phyloP scores from a whole-genome alignment of 2,888 invertebrate genomes.

The Poecilobothrus nobilitatus region DNA sequence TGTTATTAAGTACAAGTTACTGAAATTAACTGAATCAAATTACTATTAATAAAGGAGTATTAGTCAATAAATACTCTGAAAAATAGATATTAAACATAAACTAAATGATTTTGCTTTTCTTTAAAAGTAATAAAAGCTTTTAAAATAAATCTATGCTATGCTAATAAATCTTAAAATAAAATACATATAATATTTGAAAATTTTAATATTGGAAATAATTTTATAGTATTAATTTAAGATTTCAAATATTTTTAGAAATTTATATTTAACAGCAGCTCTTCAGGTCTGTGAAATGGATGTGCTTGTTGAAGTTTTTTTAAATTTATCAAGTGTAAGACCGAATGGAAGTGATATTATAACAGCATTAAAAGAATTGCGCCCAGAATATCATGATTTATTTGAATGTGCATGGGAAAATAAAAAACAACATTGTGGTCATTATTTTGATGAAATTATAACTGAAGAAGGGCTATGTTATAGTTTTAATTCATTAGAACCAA shows the following conservation, averaged over 20 bases:
- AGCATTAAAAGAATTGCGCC: background rate
- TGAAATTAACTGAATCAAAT: too few species aligned
- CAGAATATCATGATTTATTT: background rate
- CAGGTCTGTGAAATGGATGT: background rate
- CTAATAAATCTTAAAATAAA: too few species aligned
- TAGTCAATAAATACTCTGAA: too few species aligned
- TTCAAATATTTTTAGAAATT: background rate
- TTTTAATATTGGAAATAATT: too few species aligned
- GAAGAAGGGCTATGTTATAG: slow-evolving; percentile 42
- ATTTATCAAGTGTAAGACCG: background rate
- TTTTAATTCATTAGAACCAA: slow-evolving; percentile 35
- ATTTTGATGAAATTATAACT: slow-evolving; percentile 37
- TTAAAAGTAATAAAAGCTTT: too few species aligned
- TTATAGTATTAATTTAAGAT: too few species aligned
- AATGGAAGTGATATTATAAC: background rate
- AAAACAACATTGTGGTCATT: slow-evolving; percentile 27
- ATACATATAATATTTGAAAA: too few species aligned
- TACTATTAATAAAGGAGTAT: too few species aligned
- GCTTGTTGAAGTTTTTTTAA: background rate
- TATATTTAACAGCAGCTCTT: background rate
- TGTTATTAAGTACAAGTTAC: too few species aligned
- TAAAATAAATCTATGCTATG: too few species aligned
- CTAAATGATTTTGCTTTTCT: too few species aligned
- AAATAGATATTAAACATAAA: too few species aligned
- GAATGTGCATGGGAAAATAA: slow-evolving; percentile 8